Base-by-base conservation (phyloP, 1,140 invertebrate species). In the Cydia splendana region DNA sequence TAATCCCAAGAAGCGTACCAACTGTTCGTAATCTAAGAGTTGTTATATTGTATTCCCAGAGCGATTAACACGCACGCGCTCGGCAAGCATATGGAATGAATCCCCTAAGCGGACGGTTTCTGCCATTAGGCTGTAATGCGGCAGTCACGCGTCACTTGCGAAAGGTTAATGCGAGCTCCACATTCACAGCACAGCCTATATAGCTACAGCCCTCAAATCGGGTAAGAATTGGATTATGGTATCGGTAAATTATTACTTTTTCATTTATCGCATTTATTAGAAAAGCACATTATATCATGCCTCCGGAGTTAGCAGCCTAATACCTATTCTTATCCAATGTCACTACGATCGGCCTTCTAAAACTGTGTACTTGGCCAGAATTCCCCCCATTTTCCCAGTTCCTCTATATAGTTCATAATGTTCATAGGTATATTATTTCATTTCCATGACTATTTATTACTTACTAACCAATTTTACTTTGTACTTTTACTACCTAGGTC, bases 111-210 rank as follows among this genome's bases (percentile, higher is more conserved):
- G 20, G 57, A 62, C 20, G 57, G 57, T 62, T 62, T 62, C n/a
- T 62, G 57, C 57, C 57, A 62, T 62, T 62, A 62, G 57, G 20
- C 20, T 62, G 57, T 62, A 62, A 62, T 62, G 57, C 57, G 57
- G 57, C 57, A 62, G 57, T 62, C 57, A 62, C 57, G 57, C 57
- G 57, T 62, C 57, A 62, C 57, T 62, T 62, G 57, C 20, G 57
- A 62, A 62, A 62, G 57, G 18, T 62, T 62, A 62, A 53, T 53
- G n/a, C n/a, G 51, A 62, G 57, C 57, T 20, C 57, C 57, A 62
- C 57, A 62, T 62, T 62, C 57, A 24, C 57, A 24, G 57, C 6
- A 24, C 6, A 62, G n/a, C 20, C 57, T 62, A n/a, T n/a, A 57
- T 15, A 15, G 51, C 53, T 9, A 57, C n/a, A 42, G 38, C 7